Evolutionary conservation across 1,140 invertebrate species (phyloP), one percentile per base, ranked within the genome.

Genomic region (Nephila pilipes): DNA sequence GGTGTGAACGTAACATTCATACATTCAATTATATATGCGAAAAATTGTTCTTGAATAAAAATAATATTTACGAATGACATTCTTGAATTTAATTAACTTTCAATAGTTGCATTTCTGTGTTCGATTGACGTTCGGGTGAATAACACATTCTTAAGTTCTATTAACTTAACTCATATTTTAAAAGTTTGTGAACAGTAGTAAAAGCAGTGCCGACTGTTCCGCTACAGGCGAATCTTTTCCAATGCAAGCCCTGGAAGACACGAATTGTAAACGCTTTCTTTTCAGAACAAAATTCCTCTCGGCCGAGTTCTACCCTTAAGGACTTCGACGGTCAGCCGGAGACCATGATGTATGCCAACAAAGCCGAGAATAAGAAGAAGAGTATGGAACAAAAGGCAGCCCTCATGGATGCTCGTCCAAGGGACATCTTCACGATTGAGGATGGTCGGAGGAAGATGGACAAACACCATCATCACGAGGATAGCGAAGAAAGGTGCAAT

Each of bases 331-430:
- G 87, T 1, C 36, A 83, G 0, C 85, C 92, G 1, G 79, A 93
- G 1, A 29, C 32, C 38, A 32, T 81, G 20, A 36, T 93, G 60
- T 87, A 75, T 29, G 88, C 60, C 38, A 88, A 90, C 46, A 91
- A 93, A 63, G 88, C 88, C 10, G 88, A 65, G 12, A 85, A 16
- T 60, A 55, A 90, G 36, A 85, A 81, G 29, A 87, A 87, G 85
- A 85, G 90, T 29, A 22, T 93, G 91, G 46, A 87, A 16, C 63
- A 87, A 16, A 93, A 93, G 88, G 58, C 93, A 1, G 87, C 93
- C 25, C 60, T 90, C 22, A 85, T 88, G 25, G 32, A 79, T 54
- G 5, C 65, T 2, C 55, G 75, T 0, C 57, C 36, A 2, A 22
- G 58, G n/a, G 69, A 85, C 60, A 55, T 90, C 75, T 93, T 90